Evolutionary conservation across 2,888 invertebrate species (phyloP).

Genomic region (Tetramorium bicarinatum): DNA sequence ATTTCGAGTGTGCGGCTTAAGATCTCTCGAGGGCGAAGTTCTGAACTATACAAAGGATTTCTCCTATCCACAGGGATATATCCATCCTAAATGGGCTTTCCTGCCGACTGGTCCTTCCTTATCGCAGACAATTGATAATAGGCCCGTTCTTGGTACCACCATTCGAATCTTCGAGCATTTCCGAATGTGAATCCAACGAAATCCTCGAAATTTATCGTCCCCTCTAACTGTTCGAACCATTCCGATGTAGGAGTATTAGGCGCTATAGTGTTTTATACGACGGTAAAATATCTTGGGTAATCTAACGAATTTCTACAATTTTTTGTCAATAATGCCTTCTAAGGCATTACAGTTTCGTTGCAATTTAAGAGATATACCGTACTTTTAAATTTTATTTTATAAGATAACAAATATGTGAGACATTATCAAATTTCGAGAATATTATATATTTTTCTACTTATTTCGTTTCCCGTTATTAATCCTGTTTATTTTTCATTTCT

Average conservation of each 20-base stretch:
- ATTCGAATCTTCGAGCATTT: conserved; percentile 42
- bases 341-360: background rate
- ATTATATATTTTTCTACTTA: background rate
- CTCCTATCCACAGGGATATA: conserved; percentile 34
- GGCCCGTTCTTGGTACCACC: conserved; percentile 49
- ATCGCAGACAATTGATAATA: conserved; percentile 67
- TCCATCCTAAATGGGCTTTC: conserved; percentile 63
- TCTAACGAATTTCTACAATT: conserved; percentile 63
- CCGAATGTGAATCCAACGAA: conserved; percentile 55
- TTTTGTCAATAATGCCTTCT: conserved; percentile 51
- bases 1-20: conserved; percentile 51
- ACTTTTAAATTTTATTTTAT: background rate
- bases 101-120: conserved; percentile 55
- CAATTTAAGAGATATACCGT: conserved; percentile 9
- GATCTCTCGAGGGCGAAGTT: conserved; percentile 38
- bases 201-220: conserved; percentile 63
- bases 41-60: conserved; percentile 58
- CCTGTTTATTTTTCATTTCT: background rate
- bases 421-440: background rate
- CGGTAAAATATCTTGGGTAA: conserved; percentile 34
- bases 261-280: background rate
- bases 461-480: background rate
- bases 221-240: conserved; percentile 49
- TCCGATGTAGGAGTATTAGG: conserved; percentile 43
- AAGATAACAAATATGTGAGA: conserved; percentile 10